A percentile compares a stretch with the other conserved stretches of the same genome.
phyloP scores from a whole-genome alignment of 2,888 invertebrate genomes.

The Lithophane socia region DNA sequence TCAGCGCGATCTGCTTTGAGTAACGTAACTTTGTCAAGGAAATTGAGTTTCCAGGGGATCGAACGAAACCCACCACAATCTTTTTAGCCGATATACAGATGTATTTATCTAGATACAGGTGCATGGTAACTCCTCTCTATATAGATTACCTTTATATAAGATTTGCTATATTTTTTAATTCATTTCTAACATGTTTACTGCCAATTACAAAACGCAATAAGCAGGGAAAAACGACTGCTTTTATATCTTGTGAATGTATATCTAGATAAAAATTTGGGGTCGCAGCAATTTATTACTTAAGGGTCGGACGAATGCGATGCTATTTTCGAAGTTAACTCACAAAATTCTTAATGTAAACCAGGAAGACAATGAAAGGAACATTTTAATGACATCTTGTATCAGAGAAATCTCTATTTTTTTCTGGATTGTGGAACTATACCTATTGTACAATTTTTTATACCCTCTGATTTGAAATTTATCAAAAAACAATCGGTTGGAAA shows the following conservation, averaged over 20 bases:
- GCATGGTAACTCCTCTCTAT: conserved; percentile 3
- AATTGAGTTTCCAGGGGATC: conserved; percentile 76
- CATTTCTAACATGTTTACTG: conserved; percentile 62
- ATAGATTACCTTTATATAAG: not conserved
- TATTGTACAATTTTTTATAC: conserved; percentile 20
- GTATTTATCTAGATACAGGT: not conserved
- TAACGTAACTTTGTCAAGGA: conserved; percentile 77
- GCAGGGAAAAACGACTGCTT: conserved; percentile 65
- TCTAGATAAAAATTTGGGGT: conserved; percentile 74
- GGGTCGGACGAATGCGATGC: conserved; percentile 67
- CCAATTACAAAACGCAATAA: conserved; percentile 69
- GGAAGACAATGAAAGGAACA: conserved; percentile 26
- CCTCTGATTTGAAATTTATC: conserved; percentile 33
- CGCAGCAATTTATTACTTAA: conserved; percentile 71
- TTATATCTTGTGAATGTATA: conserved; percentile 69
- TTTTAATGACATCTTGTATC: conserved; percentile 2
- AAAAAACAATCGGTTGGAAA: conserved; percentile 39
- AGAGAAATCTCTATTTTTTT: conserved; percentile 10
- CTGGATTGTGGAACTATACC: conserved; percentile 24
- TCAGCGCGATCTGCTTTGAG: conserved; percentile 62
- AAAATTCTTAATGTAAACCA: conserved; percentile 44
- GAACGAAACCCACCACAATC: conserved; percentile 47
- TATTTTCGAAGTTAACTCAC: conserved; percentile 59
- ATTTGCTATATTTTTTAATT: conserved; percentile 17
- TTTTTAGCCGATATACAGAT: conserved; percentile 33